Evolutionary conservation across 2,113 vertebrate species (phyloP).

Genomic region (Myanophis thanlyinensis): DNA sequence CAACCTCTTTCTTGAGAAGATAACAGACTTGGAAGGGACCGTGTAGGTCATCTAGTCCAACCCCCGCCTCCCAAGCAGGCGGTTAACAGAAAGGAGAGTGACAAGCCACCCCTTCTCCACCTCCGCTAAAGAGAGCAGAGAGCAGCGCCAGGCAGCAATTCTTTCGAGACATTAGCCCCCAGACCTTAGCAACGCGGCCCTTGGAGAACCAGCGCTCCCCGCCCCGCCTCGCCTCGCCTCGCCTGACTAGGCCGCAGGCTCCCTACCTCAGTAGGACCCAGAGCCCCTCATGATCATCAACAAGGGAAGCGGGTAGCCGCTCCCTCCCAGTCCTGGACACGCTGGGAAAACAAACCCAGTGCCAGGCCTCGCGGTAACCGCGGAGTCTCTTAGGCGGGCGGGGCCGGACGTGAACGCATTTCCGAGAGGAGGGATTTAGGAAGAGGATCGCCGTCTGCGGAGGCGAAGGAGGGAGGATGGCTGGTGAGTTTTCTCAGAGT

Average conservation of each 20-base stretch:
- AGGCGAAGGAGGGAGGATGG: neutral
- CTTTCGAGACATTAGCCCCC: neutral
- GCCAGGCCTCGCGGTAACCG: neutral
- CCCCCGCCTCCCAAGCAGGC: too few relatives aligned
- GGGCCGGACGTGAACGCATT: conserved; percentile 58
- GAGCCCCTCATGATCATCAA: neutral
- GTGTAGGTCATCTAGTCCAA: too few relatives aligned
- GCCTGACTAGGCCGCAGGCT: neutral
- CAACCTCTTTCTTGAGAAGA: neutral
- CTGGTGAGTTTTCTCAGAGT: neutral
- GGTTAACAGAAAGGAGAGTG: neutral
- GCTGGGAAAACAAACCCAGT: neutral
- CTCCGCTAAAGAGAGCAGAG: neutral
- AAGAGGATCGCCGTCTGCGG: neutral
- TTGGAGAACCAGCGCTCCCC: neutral
- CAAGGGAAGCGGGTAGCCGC: neutral
- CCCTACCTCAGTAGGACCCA: neutral
- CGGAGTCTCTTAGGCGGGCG: conserved; percentile 9
- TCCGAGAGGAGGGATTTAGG: conserved; percentile 31
- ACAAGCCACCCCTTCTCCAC: neutral
- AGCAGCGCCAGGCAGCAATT: neutral
- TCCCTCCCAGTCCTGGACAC: neutral
- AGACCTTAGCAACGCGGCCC: neutral
- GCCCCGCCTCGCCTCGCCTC: too few relatives aligned
- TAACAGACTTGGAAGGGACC: too few relatives aligned